These are phyloP conservation scores for Stenurella melanura DNA, from an alignment of 2,888 invertebrate genomes.

Conservation along the genomic window DNA sequence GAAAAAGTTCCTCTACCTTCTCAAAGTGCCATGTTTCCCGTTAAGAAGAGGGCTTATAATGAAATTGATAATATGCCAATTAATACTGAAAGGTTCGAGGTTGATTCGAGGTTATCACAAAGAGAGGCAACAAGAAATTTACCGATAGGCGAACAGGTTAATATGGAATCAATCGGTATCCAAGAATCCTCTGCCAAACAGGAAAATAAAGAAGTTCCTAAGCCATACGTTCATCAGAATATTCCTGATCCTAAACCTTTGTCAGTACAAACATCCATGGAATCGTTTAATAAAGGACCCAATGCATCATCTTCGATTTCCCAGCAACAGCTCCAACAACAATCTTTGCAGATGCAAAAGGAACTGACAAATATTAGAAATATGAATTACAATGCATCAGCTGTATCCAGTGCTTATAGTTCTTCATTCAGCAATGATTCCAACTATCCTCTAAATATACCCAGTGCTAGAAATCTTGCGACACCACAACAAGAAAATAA, in stretches of 20 bases:
- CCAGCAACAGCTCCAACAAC: constrained; percentile 43
- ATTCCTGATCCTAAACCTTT: constrained; percentile 66
- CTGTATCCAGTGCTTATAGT: constrained; percentile 53
- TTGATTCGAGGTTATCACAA: constrained; percentile 47
- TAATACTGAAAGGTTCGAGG: constrained; percentile 52
- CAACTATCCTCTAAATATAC: constrained; percentile 66
- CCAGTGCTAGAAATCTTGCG: constrained; percentile 56
- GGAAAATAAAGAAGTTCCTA: constrained; percentile 55
- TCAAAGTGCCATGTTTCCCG: constrained; percentile 75
- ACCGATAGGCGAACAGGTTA: constrained; percentile 51
- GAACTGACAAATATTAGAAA: constrained; percentile 20
- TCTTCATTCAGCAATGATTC: constrained; percentile 59
- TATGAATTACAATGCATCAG: constrained; percentile 40
- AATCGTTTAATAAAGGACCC: constrained; percentile 44
- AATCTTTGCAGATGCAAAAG: constrained; percentile 29
- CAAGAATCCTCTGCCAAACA: constrained; percentile 36
- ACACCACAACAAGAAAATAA: constrained; percentile 60
- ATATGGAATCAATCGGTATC: constrained; percentile 43
- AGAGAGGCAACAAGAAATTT: constrained; percentile 51
- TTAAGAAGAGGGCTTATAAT: constrained; percentile 80
- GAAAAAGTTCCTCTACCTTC: constrained; percentile 63
- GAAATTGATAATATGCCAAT: constrained; percentile 70
- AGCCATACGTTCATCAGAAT: constrained; percentile 66
- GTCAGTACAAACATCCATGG: constrained; percentile 41
- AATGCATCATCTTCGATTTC: constrained; percentile 6